Evolutionary conservation across 2,888 invertebrate genomes (phyloP).

Genomic region (Podotricha telesiphe): DNA sequence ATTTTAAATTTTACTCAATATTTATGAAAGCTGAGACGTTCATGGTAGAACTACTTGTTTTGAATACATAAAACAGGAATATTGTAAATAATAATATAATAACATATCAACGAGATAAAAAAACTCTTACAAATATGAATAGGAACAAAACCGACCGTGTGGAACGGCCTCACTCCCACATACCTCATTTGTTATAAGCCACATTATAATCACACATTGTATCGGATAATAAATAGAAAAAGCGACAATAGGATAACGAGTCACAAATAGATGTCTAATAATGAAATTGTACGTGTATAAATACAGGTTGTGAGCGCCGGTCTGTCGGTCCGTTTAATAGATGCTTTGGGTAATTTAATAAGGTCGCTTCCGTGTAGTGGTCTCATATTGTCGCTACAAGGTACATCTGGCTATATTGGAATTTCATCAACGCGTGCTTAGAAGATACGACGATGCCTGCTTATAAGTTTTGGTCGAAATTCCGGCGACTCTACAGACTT

Average conservation of each 20-base stretch:
- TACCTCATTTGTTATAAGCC: constrained; percentile 74
- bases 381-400: constrained; percentile 43
- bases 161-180: constrained; percentile 72
- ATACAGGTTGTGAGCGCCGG: constrained; percentile 73
- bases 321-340: constrained; percentile 77
- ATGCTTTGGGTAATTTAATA: constrained; percentile 65
- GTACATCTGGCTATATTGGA: constrained; percentile 43
- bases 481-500: constrained; percentile 36
- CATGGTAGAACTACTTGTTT: not conserved
- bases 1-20: no score
- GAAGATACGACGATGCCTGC: constrained; percentile 32
- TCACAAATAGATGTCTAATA: constrained; percentile 80
- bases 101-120: constrained; percentile 20
- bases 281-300: constrained; percentile 81
- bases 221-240: constrained; percentile 80
- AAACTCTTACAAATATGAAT: constrained; percentile 45
- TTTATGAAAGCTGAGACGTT: not conserved
- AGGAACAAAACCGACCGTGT: constrained; percentile 61
- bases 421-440: constrained; percentile 42
- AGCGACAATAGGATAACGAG: constrained; percentile 81
- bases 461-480: constrained; percentile 32
- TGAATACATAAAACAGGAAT: not conserved
- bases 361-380: constrained; percentile 62
- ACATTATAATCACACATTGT: constrained; percentile 82
- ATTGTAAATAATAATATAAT: constrained; percentile 14